Evolutionary conservation across 2,113 vertebrate genomes (phyloP), one percentile per base, ranked within the genome.

Genomic region (Gopherus flavomarginatus): DNA sequence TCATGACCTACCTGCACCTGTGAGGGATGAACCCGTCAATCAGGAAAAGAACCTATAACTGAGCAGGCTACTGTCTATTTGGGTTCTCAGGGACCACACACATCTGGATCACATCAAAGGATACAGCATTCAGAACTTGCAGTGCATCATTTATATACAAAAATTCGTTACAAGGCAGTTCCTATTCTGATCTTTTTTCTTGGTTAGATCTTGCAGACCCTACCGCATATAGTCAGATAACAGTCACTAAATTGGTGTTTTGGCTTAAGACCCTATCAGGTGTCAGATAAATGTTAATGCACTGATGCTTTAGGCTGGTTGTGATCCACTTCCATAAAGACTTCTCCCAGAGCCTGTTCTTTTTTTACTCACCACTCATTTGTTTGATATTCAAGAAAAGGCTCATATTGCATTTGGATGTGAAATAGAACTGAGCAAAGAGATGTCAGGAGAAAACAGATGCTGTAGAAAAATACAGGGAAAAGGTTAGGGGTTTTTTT

Each of bases 341-440:
- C 35, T 72, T 59, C 54, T 26, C 12, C 42, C 49, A 72, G 2
- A 10, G 0, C 0, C 0, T 38, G 0, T 1, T 80, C 1, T 2
- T 44, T 56, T 21, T 16, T 29, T 22, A 31, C 11, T n/a, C 21
- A 44, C 85, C 1, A 5, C 2, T 1, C 69, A 4, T 0, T 1
- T 2, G 1, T 31, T 77, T 92, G n/a, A 50, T 81, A 79, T 49
- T 57, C 79, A 19, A 72, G 38, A 92, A 95, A n/a, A 62, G 0
- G 14, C 0, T 79, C 29, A 44, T 87, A 24, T 27, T 84, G 12
- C 0, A 17, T 54, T 93, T 84, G 50, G 10, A 81, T 16, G 6
- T 24, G 1, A 29, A 87, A 19, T 75, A 1, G 38, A 59, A 12
- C 17, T 78, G 47, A n/a, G 22, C 49, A 26, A 65, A 11, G 52